Evolutionary conservation across 2,888 invertebrate species (phyloP), one percentile per base, ranked within the genome.

Genomic region (Acanthosepion pharaonis): DNA sequence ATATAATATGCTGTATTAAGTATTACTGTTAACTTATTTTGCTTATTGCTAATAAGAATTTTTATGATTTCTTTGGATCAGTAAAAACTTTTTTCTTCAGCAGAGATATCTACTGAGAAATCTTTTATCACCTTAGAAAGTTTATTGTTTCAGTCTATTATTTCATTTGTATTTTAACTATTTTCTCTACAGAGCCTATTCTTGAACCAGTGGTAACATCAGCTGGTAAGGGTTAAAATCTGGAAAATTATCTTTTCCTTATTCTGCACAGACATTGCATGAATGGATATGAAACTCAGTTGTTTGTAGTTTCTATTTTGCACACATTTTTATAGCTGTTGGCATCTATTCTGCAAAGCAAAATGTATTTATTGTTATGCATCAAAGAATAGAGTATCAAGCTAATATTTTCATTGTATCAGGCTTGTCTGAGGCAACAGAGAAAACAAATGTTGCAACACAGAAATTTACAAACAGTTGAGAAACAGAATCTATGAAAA

Each of bases 161-260:
- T 33, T 78, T 78, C n/a, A 78, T 78, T n/a, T 78, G 78, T 78
- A n/a, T 33, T 78, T 78, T 78, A n/a, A 78, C n/a, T 78, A 78
- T 78, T 78, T 33, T 78, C n/a, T 78, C 78, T 15, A n/a, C 78
- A 78, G 78, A 78, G n/a, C 78, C 78, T n/a, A 33, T 33, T 78
- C 8, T 78, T n/a, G 78, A 78, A 78, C n/a, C 78, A 78, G 78
- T 78, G 78, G n/a, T 78, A 78, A 78, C 78, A n/a, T 78, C 78
- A 78, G 78, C 78, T 78, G 78, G 78, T 78, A 78, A 78, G 78
- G 78, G 78, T 78, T 78, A 15, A 78, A 78, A n/a, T 78, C n/a
- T n/a, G n/a, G n/a, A 78, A 78, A 78, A 11, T 4, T 78, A 33
- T n/a, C n/a, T n/a, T 78, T 78, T 78, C 78, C n/a, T 78, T 78